Base-by-base conservation (phyloP, 2,888 invertebrate genomes). In the Lottia gigantea region DNA sequence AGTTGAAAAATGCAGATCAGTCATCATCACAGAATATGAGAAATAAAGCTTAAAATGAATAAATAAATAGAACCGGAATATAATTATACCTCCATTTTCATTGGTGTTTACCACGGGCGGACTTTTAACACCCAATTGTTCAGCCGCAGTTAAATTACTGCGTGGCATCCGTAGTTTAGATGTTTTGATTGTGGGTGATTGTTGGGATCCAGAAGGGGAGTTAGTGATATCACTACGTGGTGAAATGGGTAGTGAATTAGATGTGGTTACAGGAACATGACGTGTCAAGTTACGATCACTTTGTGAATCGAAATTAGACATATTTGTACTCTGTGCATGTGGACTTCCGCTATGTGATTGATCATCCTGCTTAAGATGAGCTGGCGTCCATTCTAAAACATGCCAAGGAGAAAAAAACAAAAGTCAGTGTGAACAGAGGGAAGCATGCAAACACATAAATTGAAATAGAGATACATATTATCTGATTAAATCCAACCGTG, bases 61-160 rank as follows among this genome's bases (percentile, higher is more conserved):
- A 55, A 19, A 55, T 19, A 19, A 55, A 55, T 19, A 55, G 16
- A 55, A 23, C 23, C 23, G 19, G 23, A 55, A 55, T 19, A 55
- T 55, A 55, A 23, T 31, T 66, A 70, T 78, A 79, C 79, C 79
- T 79, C 79, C 79, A 74, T 79, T 78, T 47, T 67, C 70, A 65
- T 73, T 63, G 70, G 67, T 65, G 74, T 76, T 71, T 68, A 77
- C 71, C 62, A 81, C 78, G 68, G 82, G 78, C 49, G 80, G 79
- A 65, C 78, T 79, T 79, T 78, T 83, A 6, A 85, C 77, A 46
- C 82, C 83, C 55, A 84, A 78, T 73, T 83, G 83, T 66, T 84
- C 78, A 45, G 78, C 82, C 63, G 83, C 85, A 16, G 85, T 81
- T 46, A 80, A 73, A 67, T 75, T 74, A 71, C 78, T 81, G 67